phyloP scores from a whole-genome alignment of 2,888 invertebrate species.

The Diadegma fenestrale region DNA sequence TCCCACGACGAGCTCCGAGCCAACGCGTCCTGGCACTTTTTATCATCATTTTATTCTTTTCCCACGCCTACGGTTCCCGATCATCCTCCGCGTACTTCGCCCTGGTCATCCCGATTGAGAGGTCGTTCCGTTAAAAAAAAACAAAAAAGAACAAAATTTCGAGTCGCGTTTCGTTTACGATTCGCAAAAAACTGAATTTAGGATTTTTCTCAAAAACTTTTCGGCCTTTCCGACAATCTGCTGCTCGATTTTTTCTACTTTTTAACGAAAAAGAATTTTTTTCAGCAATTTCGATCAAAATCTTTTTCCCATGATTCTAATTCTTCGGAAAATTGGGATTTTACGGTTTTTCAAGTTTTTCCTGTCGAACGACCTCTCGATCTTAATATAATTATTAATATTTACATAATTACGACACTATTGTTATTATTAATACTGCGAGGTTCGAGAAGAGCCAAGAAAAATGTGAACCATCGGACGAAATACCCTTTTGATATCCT shows the following conservation, averaged over 20 bases:
- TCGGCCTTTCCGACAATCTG: no score
- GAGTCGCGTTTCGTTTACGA: no score
- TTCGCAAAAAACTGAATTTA: no score
- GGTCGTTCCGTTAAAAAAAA: no score
- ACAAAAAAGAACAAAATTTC: no score
- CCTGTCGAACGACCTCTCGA: not conserved
- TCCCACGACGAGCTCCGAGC: slow-evolving; percentile 14
- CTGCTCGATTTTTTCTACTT: no score
- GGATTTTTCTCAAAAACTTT: no score
- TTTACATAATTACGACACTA: not conserved
- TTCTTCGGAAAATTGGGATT: no score
- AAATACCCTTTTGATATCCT: slow-evolving; percentile 76
- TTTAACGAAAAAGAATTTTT: no score
- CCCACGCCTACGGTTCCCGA: slow-evolving; percentile 14
- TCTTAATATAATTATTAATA: not conserved
- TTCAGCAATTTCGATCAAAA: no score
- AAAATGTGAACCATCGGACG: slow-evolving; percentile 57
- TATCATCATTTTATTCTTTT: slow-evolving; percentile 5
- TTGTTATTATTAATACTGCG: slow-evolving; percentile 6
- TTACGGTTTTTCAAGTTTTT: not conserved
- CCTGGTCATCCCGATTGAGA: not conserved
- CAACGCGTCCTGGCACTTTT: no score
- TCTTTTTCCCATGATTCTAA: no score
- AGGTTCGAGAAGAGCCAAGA: slow-evolving; percentile 10
- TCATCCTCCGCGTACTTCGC: slow-evolving; percentile 20